Conservation (phyloP, 37 sponge, comb jelly and placozoan genomes). For the Crambe crambe region DNA sequence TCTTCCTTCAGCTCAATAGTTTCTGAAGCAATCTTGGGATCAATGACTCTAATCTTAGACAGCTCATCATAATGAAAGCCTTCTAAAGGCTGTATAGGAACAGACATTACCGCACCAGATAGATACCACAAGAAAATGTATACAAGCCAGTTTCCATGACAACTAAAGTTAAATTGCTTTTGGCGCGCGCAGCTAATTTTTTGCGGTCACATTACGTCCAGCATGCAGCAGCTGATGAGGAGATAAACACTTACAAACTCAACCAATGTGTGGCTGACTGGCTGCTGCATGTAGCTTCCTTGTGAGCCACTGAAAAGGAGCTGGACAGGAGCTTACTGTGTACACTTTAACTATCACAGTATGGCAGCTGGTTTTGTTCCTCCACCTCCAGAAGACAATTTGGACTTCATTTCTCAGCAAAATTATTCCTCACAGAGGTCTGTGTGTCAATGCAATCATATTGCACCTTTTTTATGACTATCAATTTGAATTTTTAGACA, state of each 20-base stretch:
- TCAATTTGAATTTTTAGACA: not conserved
- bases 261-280: too few species aligned
- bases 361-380: constrained; percentile 56
- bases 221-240: too few species aligned
- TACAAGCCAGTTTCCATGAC: constrained; percentile 26
- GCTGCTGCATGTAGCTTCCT: too few species aligned
- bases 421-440: constrained; percentile 1
- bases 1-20: constrained; percentile 88
- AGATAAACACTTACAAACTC: too few species aligned
- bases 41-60: constrained; percentile 85
- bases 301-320: too few species aligned
- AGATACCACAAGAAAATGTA: too few species aligned
- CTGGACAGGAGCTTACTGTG: not conserved
- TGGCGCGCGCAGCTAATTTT: not conserved
- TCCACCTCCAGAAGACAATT: constrained; percentile 32
- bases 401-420: constrained; percentile 49
- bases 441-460: not conserved
- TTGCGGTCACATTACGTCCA: not conserved
- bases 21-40: constrained; percentile 55
- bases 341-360: not conserved
- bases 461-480: not conserved
- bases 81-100: constrained; percentile 51
- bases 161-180: constrained; percentile 4
- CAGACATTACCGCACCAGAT: constrained; percentile 35
- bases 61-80: constrained; percentile 90